A percentile compares a stretch with the other conserved stretches of the same genome.
Evolutionary conservation across 2,113 vertebrate genomes (phyloP).

Genomic region (Lampris incognitus): DNA sequence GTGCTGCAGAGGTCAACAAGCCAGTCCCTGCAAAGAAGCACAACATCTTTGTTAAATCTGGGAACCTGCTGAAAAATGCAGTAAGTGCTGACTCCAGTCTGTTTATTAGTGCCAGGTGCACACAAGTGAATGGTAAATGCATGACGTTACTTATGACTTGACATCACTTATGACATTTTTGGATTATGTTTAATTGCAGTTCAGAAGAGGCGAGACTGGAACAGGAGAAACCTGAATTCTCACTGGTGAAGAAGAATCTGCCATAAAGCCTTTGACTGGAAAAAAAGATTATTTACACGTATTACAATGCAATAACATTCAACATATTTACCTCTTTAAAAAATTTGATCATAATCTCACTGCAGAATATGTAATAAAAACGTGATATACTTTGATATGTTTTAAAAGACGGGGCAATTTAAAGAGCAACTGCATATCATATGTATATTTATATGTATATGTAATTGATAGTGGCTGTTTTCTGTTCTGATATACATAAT

Average conservation of each 20-base stretch:
- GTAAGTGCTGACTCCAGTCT: conserved; percentile 47
- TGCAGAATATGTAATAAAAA: neutral
- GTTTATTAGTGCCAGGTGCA: neutral
- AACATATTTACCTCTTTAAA: neutral
- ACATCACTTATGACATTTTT: neutral
- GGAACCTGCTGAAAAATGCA: conserved; percentile 74
- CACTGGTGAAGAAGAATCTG: conserved; percentile 13
- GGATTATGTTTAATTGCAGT: conserved; percentile 55
- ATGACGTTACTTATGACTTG: neutral
- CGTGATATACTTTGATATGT: conserved; percentile 2
- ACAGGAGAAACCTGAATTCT: conserved; percentile 60
- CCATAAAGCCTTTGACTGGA: neutral
- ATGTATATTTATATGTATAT: too few relatives aligned
- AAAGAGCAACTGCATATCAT: too few relatives aligned
- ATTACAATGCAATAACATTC: neutral
- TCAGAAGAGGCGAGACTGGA: conserved; percentile 74
- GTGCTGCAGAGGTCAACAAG: conserved; percentile 33
- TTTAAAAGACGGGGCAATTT: neutral
- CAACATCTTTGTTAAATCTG: conserved; percentile 79
- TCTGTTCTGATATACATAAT: too few relatives aligned
- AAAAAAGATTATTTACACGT: too few relatives aligned
- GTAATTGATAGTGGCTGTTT: too few relatives aligned
- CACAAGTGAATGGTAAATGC: too few relatives aligned
- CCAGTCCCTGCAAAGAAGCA: conserved; percentile 36
- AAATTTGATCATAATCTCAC: neutral